Evolutionary conservation across 92 coral and sea anemone genomes (phyloP).

Genomic region (Meandrina meandrites): DNA sequence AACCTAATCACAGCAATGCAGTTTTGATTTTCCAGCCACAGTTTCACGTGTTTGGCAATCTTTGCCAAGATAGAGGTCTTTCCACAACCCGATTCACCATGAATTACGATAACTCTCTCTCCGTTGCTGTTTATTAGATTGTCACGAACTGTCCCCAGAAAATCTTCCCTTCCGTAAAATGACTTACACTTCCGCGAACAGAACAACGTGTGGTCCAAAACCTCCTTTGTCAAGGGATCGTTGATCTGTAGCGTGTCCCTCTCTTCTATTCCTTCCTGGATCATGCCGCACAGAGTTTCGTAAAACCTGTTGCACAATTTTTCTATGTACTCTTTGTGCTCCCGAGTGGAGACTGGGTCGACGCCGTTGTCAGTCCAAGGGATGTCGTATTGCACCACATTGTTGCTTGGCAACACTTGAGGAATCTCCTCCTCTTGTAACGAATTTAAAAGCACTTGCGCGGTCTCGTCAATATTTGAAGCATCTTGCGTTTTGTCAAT

Average conservation of each 20-base stretch:
- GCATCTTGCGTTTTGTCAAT: slow-evolving; percentile 34
- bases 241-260: slow-evolving; percentile 1
- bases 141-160: slow-evolving; percentile 22
- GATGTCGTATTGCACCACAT: slow-evolving; percentile 45
- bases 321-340: slow-evolving; percentile 51
- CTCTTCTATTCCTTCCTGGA: slow-evolving; percentile 41
- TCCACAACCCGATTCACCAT: slow-evolving; percentile 63
- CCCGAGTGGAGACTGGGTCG: slow-evolving; percentile 34
- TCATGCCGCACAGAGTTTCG: slow-evolving; percentile 26
- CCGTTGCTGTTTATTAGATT: slow-evolving; percentile 8
- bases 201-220: slow-evolving; percentile 42
- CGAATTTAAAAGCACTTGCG: slow-evolving; percentile 42
- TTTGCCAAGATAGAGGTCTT: slow-evolving; percentile 56
- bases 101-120: slow-evolving; percentile 32
- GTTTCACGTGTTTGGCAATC: slow-evolving; percentile 32
- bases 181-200: slow-evolving; percentile 41
- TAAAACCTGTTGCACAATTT: slow-evolving; percentile 46
- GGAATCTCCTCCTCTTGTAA: slow-evolving; percentile 38
- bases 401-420: slow-evolving; percentile 20
- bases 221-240: slow-evolving; percentile 44
- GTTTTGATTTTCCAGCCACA: slow-evolving; percentile 25
- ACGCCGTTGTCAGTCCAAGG: slow-evolving; percentile 58
- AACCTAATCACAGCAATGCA: slow-evolving; percentile 32
- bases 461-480: slow-evolving; percentile 41
- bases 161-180: slow-evolving; percentile 50